Evolutionary conservation across 2,113 vertebrate species (phyloP).

Genomic region (Vanacampus margaritifer): DNA sequence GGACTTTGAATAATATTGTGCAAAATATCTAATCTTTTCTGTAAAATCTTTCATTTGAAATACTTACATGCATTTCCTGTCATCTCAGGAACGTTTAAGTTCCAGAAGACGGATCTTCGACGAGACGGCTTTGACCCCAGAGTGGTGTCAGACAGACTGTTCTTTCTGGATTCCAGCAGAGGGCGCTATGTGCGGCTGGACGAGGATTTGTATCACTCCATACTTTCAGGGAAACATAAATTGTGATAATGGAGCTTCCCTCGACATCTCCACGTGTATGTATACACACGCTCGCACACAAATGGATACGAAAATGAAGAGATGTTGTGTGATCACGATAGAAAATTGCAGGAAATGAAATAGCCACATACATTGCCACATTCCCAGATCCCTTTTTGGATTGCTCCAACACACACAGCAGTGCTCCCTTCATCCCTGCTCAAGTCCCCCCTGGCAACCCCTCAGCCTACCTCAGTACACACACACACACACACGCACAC

Average conservation of each 20-base stretch:
- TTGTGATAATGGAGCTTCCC: constrained; percentile 72
- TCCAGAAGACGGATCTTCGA: constrained; percentile 89
- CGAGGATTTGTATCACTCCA: constrained; percentile 72
- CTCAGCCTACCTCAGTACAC: constrained; percentile 70
- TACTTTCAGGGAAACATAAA: constrained; percentile 86
- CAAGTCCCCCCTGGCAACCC: constrained; percentile 21
- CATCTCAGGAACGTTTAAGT: constrained; percentile 88
- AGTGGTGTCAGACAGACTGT: constrained; percentile 81
- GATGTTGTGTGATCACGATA: constrained; percentile 60
- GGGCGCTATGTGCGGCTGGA: constrained; percentile 78
- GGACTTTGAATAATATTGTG: too few relatives aligned
- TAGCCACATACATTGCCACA: constrained; percentile 43
- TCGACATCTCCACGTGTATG: constrained; percentile 24
- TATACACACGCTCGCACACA: constrained; percentile 4
- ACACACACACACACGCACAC: constrained; percentile 13
- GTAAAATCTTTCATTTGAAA: background rate
- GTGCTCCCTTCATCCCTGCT: constrained; percentile 24
- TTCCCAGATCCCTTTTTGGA: constrained; percentile 16
- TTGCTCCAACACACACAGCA: constrained; percentile 25
- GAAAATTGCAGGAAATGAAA: constrained; percentile 28
- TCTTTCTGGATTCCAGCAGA: constrained; percentile 85
- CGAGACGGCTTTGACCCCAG: constrained; percentile 83
- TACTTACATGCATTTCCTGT: background rate
- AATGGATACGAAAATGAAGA: constrained; percentile 17
- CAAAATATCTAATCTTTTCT: background rate